Evolutionary conservation across 1,140 invertebrate species (phyloP).

Genomic region (Zaprionus kolodkinae): DNA sequence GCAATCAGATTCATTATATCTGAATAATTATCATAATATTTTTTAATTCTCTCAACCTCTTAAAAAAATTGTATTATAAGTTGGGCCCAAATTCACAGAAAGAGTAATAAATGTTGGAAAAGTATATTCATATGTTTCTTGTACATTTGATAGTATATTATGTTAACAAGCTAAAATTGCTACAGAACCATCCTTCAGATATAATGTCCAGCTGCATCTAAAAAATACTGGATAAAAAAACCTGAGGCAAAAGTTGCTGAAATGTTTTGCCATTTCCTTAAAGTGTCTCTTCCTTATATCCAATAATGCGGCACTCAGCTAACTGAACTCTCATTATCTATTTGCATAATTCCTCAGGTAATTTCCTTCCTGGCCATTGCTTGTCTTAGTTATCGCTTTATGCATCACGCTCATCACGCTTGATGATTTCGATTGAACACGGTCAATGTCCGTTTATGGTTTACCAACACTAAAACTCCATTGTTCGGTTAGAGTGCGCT

Average conservation of each 20-base stretch:
- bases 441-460: background rate
- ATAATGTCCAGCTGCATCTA: too few species aligned
- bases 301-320: background rate
- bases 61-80: too few species aligned
- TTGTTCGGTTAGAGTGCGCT: conserved; percentile 5
- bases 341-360: conserved; percentile 37
- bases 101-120: too few species aligned
- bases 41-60: too few species aligned
- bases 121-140: too few species aligned
- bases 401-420: conserved; percentile 4
- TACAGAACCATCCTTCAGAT: too few species aligned
- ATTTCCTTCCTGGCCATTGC: conserved; percentile 25
- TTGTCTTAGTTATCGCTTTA: background rate
- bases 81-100: too few species aligned
- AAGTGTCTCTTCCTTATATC: background rate
- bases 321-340: background rate
- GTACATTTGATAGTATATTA: too few species aligned
- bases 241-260: background rate
- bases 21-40: too few species aligned
- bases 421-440: background rate
- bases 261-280: background rate
- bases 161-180: too few species aligned
- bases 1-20: too few species aligned
- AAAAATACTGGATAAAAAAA: too few species aligned
- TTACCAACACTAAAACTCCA: conserved; percentile 11